Evolutionary conservation across 2,888 invertebrate genomes (phyloP), one percentile per base, ranked within the genome.

Genomic region (Tiliacea aurago): DNA sequence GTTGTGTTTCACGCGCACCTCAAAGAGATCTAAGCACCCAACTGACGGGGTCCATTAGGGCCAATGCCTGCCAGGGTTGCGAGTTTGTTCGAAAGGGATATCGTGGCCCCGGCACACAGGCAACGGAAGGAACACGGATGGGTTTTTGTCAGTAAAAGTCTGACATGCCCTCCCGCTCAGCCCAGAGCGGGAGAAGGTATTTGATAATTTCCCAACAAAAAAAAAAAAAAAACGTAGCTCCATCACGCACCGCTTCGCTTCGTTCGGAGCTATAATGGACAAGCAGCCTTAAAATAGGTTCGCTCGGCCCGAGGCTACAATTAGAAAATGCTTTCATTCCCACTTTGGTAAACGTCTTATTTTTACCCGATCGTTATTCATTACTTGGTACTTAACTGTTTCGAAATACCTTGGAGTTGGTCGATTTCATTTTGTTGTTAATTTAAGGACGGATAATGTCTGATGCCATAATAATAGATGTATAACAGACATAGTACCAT

Each of bases 341-440:
- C 73, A 70, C 56, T 70, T 77, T 70, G 47, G 55, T 68, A 49
- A 73, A 69, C 65, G 66, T 73, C 84, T 77, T 77, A 76, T 79
- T 83, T 83, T 76, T 75, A 73, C 68, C 73, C 66, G 59, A 77
- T 74, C 73, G 62, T 73, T 85, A 78, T 83, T 74, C 70, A 81
- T 81, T 76, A 75, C 64, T 62, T 49, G 37, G 45, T 51, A n/a
- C n/a, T n/a, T n/a, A 69, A 81, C 66, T 61, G 76, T 56, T 76
- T 64, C 18, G 41, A 51, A 70, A 81, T 71, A 23, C 55, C 58
- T 69, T 23, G 9, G 7, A 13, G 23, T 43, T 43, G 18, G 15
- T 33, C 59, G 28, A 75, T 68, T 73, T 58, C 13, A 63, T 67
- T 67, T 66, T 28, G 43, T 37, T 66, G 28, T 53, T 23, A 18